phyloP scores from a whole-genome alignment of 2,888 invertebrate species.

The Sericinus montela region DNA sequence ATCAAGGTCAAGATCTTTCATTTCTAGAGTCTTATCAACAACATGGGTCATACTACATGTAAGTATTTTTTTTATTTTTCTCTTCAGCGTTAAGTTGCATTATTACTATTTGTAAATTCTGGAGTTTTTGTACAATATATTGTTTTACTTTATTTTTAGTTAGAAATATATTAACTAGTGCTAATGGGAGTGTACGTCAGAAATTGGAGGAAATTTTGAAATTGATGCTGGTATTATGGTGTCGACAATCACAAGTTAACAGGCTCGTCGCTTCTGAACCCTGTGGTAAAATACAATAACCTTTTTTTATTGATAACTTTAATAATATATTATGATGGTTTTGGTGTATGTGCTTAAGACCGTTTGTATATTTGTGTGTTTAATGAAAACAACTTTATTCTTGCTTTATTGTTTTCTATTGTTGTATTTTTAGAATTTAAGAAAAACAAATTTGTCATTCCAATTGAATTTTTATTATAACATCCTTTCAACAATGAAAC shows the following conservation, averaged over 20 bases:
- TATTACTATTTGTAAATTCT: no score
- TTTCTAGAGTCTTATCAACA: slow-evolving; percentile 21
- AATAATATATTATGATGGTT: no score
- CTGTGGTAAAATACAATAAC: slow-evolving; percentile 63
- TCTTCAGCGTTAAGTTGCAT: background rate
- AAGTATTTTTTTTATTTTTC: slow-evolving; percentile 31
- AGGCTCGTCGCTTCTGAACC: slow-evolving; percentile 80
- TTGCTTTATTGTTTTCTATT: no score
- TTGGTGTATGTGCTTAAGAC: no score
- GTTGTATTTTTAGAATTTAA: no score
- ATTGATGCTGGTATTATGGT: slow-evolving; percentile 90
- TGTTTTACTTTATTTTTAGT: slow-evolving; percentile 44
- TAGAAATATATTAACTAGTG: slow-evolving; percentile 50
- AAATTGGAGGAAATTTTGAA: slow-evolving; percentile 89
- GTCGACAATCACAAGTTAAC: slow-evolving; percentile 86
- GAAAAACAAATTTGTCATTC: no score
- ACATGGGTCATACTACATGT: slow-evolving; percentile 65
- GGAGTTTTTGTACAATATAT: no score
- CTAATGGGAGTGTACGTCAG: slow-evolving; percentile 65
- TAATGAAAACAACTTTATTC: no score
- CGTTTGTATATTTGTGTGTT: no score
- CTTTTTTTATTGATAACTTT: background rate
- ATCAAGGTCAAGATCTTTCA: slow-evolving; percentile 28
- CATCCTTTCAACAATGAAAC: no score
- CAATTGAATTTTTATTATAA: no score